These are phyloP conservation scores for Phaonia tiefii DNA, from an alignment of 2,888 invertebrate species.

Conservation along the genomic window DNA sequence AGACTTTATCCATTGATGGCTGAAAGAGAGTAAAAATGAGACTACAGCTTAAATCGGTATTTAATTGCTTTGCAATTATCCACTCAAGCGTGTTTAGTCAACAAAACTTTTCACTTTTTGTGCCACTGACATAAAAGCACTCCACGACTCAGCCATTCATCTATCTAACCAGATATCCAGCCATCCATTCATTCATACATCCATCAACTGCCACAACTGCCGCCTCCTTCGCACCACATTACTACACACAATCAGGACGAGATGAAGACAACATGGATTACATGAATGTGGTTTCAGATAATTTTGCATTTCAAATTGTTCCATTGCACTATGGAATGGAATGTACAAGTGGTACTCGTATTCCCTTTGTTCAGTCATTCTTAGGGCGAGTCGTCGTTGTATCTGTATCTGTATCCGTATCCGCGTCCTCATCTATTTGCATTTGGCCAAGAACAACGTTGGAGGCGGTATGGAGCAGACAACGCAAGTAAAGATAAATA, in stretches of 20 bases:
- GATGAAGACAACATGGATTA: constrained; percentile 4
- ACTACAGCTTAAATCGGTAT: constrained; percentile 26
- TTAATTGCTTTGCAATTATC: constrained; percentile 58
- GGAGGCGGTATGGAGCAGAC: neutral
- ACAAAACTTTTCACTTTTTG: constrained; percentile 22
- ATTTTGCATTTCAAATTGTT: constrained; percentile 59
- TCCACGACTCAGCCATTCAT: neutral
- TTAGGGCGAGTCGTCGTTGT: neutral
- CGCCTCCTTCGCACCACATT: neutral
- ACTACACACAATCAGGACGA: neutral
- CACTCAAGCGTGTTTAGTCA: constrained; percentile 55
- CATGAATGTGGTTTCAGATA: constrained; percentile 56
- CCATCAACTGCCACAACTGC: neutral
- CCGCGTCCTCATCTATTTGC: neutral
- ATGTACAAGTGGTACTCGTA: constrained; percentile 25
- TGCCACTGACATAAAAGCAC: neutral
- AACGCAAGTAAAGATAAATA: constrained; percentile 28
- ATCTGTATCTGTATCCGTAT: neutral
- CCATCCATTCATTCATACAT: neutral
- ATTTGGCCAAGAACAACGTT: neutral
- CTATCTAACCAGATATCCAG: neutral
- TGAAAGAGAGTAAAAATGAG: neutral
- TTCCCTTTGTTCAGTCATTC: constrained; percentile 46
- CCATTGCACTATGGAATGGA: constrained; percentile 23
- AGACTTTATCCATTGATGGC: too few species aligned